Base-by-base conservation (phyloP, 2,888 invertebrate genomes). In the Oegoconia quadripuncta region DNA sequence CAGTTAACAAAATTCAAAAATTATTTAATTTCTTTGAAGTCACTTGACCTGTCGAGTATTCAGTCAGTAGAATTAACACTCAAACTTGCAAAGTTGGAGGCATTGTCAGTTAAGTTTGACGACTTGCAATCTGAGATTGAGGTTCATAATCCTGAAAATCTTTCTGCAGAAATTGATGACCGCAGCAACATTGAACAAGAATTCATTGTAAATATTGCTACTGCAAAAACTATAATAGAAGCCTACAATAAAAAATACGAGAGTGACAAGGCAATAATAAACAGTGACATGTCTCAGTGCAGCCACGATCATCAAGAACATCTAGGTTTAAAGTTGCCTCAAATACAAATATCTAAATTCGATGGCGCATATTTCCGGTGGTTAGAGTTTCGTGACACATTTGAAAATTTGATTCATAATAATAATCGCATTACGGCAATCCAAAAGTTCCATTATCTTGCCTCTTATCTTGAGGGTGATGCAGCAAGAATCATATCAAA, bases 321-420 rank as follows among this genome's bases (percentile, higher is more conserved):
- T 6, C 4, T 37, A 0, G 34, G 44, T 14, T 26, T 53, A 12
- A 48, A 46, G 27, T 33, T 56, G 9, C 53, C 50, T 8, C 42
- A 47, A 27, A 52, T 54, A 9, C 42, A 51, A 39, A 51, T 54
- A 20, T 11, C 46, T 0, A 52, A 48, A 32, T 56, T 53, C 44
- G 47, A 54, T 18, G 56, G 56, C 0, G 15, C 48, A 14, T 48
- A 48, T 37, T 51, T 52, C 22, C 46, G 42, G 2, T 56, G 53
- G 52, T 26, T 56, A 2, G 50, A 55, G 18, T 56, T 52, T 27
- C 43, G 50, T 2, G 54, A 56, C 14, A 51, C 49, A 0, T 52
- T 43, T 32, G 23, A 29, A 28, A 43, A 12, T 22, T 23, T 59
- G 9, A 42, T 55, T 12, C 56, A 59, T 23, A 47, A 49, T 1